Evolutionary conservation across 2,888 invertebrate species (phyloP), one percentile per base, ranked within the genome.

Genomic region (Yponomeuta sedellus): DNA sequence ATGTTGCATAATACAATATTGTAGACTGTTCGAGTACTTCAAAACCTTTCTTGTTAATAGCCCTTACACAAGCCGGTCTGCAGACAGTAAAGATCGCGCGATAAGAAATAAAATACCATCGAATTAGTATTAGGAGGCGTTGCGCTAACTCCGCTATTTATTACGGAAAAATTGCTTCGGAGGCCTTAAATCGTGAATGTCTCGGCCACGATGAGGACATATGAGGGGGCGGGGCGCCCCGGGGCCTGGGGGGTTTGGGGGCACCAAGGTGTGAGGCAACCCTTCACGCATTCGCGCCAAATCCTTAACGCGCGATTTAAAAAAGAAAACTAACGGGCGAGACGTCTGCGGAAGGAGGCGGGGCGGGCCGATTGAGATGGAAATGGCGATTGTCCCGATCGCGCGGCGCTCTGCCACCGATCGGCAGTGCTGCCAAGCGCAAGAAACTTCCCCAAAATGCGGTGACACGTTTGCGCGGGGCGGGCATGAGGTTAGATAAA

Each of bases 291-390:
- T 87, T 88, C 84, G 82, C 86, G 85, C 86, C 86, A 85, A 88
- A 88, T 88, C 88, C 86, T 89, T 88, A 89, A 89, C 88, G 88
- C 85, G 87, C 86, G 88, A 89, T 90, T 90, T 90, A 91, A 91
- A 90, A 89, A 90, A 88, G 89, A 88, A 89, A 89, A 89, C 88
- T 88, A 88, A 88, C 86, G 83, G 79, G 74, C 73, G 76, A 77
- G 78, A 40, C 44, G 66, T 34, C 52, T 59, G 66, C 52, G 66
- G 62, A 56, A 62, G 52, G 56, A 79, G 82, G 74, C 72, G 74
- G 68, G 67, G 67, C 64, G 74, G 75, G 62, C 73, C 82, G 85
- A 85, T 86, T 83, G 86, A 86, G 88, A 88, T 86, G 87, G 87
- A 86, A 89, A 90, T 89, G 85, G 80, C 87, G 85, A 88, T 88